phyloP scores from a whole-genome alignment of 2,888 invertebrate genomes.

The Uropetala carovei region DNA sequence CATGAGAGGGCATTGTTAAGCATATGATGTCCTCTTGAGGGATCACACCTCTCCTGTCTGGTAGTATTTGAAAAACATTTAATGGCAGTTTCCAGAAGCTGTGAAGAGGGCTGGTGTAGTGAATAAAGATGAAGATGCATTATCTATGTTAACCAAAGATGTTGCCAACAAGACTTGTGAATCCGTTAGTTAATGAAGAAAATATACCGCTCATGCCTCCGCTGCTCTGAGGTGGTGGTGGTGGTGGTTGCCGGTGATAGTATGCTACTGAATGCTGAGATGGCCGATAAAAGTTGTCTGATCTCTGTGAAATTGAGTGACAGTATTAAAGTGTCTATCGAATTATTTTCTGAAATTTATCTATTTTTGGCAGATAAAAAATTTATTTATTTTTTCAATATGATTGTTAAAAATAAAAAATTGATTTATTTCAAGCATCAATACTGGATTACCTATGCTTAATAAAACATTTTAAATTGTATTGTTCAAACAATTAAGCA shows the following conservation, averaged over 20 bases:
- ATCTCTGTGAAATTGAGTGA: slow-evolving; percentile 77
- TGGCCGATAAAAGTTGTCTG: slow-evolving; percentile 84
- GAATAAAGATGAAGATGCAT: neutral
- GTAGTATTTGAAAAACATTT: neutral
- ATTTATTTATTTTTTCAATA: too few relatives aligned
- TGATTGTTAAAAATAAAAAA: too few relatives aligned
- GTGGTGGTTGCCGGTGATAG: slow-evolving; percentile 39
- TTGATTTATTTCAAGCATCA: too few relatives aligned
- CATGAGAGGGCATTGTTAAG: neutral
- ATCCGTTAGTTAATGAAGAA: slow-evolving; percentile 86
- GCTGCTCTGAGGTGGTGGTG: neutral
- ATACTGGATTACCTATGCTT: too few relatives aligned
- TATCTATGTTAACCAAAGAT: slow-evolving; percentile 82
- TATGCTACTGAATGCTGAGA: slow-evolving; percentile 57
- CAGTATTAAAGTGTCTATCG: neutral
- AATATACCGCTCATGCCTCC: slow-evolving; percentile 78
- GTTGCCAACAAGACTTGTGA: slow-evolving; percentile 87
- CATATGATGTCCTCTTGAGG: neutral
- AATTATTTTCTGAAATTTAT: neutral
- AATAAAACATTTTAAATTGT: too few relatives aligned
- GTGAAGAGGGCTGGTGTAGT: neutral
- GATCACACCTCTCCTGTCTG: neutral
- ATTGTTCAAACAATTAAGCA: too few relatives aligned
- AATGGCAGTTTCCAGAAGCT: neutral
- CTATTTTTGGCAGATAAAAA: too few relatives aligned